Base-by-base conservation (phyloP, 30 jellyfish, hydroid and myxozoan species). In the Mastigias papua region DNA sequence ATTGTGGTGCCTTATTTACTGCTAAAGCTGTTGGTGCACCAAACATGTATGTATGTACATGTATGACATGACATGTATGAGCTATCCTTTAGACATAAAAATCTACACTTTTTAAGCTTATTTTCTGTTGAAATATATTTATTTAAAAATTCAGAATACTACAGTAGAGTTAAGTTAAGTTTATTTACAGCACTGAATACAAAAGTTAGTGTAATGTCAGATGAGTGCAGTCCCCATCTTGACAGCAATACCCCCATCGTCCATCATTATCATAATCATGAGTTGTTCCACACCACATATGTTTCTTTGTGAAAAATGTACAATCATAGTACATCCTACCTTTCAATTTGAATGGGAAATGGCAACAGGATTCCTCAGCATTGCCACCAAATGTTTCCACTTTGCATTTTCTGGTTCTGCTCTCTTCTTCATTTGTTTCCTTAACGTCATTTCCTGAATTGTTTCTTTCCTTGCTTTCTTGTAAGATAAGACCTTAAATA, bases 271-370 rank as follows among this genome's bases (percentile, higher is more conserved):
- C 97, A 64, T 62, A 90, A 35, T 90, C 71, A 13, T 76, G 85
- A 16, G 97, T 90, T 51, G 93, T 82, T 0, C 86, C 90, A 81
- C 97, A 90, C 97, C 97, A 90, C 25, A 67, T 60, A 31, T 90
- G 97, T 28, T 71, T 73, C 29, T 50, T 60, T 23, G 57, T 46
- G n/a, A 27, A 26, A 32, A 76, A 42, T 0, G 91, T 82, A 46
- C 97, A 90, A 75, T 90, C 97, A 66, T 72, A 69, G 71, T 77
- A 67, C 90, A 81, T 75, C 76, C 74, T 72, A 48, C 76, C 76
- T 6, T 81, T 65, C 29, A n/a, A 73, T 76, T 67, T 81, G 80
- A 90, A 90, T 22, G 97, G 97, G 50, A 90, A 90, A 19, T 64
- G 88, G 29, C 97, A 90, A 48, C 97, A 90, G 0, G 80, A 46